phyloP scores from a whole-genome alignment of 2,888 invertebrate genomes.

The Tachina grossa region DNA sequence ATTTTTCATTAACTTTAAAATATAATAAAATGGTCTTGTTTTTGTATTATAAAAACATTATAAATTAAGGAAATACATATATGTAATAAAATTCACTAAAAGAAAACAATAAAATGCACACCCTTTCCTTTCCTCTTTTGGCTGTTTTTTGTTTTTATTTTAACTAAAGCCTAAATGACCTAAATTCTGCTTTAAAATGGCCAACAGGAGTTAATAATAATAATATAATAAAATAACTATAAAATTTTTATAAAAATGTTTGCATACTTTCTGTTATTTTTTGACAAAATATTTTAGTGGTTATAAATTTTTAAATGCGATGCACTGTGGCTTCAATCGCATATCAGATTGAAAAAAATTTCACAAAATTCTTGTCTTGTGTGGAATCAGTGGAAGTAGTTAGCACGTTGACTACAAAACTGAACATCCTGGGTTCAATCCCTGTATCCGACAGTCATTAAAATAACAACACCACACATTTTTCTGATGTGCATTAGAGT shows the following conservation, averaged over 20 bases:
- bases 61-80: not conserved
- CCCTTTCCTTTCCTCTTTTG: not conserved
- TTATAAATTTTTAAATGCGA: conserved; percentile 28
- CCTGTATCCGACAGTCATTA: too few species aligned
- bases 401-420: too few species aligned
- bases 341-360: not conserved
- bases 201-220: not conserved
- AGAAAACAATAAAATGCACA: not conserved
- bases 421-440: too few species aligned
- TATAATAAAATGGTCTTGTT: conserved; percentile 14
- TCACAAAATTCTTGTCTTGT: not conserved
- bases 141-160: conserved; percentile 14
- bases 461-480: too few species aligned
- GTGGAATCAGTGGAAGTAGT: too few species aligned
- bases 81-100: not conserved
- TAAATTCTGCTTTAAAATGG: conserved; percentile 34
- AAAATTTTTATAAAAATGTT: conserved; percentile 15
- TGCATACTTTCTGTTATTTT: conserved; percentile 13
- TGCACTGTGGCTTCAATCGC: not conserved
- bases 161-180: conserved; percentile 49
- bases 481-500: too few species aligned
- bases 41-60: not conserved
- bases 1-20: conserved; percentile 35
- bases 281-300: conserved; percentile 35
- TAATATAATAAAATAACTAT: conserved; percentile 37